Evolutionary conservation across 2,888 invertebrate species (phyloP).

Genomic region (Eucera pruinosa): DNA sequence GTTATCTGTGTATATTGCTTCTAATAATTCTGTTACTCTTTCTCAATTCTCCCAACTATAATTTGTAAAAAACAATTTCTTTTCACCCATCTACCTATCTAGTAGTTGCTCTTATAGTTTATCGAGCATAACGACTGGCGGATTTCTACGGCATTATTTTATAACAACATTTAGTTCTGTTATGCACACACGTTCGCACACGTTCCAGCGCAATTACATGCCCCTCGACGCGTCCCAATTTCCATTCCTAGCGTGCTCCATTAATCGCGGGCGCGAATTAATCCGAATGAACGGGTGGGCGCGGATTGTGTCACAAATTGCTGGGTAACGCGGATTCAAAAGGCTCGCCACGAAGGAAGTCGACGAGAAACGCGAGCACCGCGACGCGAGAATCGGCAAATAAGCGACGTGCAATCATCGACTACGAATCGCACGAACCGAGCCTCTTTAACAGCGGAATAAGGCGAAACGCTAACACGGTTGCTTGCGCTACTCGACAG

Average conservation of each 20-base stretch:
- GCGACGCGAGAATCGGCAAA: constrained; percentile 7
- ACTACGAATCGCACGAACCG: constrained; percentile 31
- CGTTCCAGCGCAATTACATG: constrained; percentile 30
- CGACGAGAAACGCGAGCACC: background rate
- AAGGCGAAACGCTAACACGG: constrained; percentile 60
- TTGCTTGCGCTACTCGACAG: constrained; percentile 71
- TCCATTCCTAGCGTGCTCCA: constrained; percentile 16
- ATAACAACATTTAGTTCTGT: constrained; percentile 28
- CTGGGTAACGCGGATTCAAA: constrained; percentile 14
- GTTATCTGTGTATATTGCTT: too few species aligned
- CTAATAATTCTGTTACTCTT: too few species aligned
- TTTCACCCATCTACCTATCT: background rate
- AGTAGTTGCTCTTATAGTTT: too few species aligned
- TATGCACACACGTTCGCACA: background rate
- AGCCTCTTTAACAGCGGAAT: constrained; percentile 36
- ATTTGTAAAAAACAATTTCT: background rate
- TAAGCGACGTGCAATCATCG: constrained; percentile 35
- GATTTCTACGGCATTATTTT: constrained; percentile 9
- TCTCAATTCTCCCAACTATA: too few species aligned
- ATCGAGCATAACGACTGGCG: background rate
- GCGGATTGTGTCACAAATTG: constrained; percentile 36
- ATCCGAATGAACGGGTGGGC: constrained; percentile 12
- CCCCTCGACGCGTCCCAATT: constrained; percentile 39
- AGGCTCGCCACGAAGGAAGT: background rate
- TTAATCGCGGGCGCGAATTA: constrained; percentile 47